Percentiles rank a stretch among this genome's conserved stretches.
Evolutionary conservation across 2,797 vertebrate genomes (phyloP).

Genomic region (Anguilla marmorata): DNA sequence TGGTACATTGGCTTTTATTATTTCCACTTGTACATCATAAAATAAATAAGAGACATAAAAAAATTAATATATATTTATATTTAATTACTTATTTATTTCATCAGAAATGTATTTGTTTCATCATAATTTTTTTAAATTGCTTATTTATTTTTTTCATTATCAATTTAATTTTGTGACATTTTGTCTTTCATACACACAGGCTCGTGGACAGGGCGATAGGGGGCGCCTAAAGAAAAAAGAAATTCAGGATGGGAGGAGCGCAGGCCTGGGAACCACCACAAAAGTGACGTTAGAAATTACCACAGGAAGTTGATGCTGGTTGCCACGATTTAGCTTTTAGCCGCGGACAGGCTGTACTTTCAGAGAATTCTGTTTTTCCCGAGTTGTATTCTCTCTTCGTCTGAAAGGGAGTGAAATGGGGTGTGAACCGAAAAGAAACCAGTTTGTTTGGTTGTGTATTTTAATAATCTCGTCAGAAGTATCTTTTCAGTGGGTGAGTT

Average conservation of each 20-base stretch:
- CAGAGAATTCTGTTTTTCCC: neutral
- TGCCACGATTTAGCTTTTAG: neutral
- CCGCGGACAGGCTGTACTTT: neutral
- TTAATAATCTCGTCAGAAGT: constrained; percentile 50
- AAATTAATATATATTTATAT: no score
- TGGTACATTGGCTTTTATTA: no score
- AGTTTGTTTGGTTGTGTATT: constrained; percentile 37
- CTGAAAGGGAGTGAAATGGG: constrained; percentile 49
- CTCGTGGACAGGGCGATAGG: neutral
- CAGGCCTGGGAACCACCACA: neutral
- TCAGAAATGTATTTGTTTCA: no score
- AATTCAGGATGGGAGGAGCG: neutral
- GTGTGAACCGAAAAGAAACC: constrained; percentile 18
- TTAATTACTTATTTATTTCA: no score
- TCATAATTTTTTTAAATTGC: no score
- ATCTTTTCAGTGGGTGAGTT: constrained; percentile 61
- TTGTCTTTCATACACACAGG: neutral
- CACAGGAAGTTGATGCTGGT: neutral
- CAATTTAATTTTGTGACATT: neutral
- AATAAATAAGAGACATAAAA: no score
- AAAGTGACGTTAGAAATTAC: neutral
- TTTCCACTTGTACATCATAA: no score
- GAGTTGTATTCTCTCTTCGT: neutral
- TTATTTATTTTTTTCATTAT: no score
- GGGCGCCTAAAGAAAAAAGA: neutral